Evolutionary conservation across 1,140 invertebrate genomes (phyloP), one percentile per base, ranked within the genome.

Genomic region (Heliconius hermathena): DNA sequence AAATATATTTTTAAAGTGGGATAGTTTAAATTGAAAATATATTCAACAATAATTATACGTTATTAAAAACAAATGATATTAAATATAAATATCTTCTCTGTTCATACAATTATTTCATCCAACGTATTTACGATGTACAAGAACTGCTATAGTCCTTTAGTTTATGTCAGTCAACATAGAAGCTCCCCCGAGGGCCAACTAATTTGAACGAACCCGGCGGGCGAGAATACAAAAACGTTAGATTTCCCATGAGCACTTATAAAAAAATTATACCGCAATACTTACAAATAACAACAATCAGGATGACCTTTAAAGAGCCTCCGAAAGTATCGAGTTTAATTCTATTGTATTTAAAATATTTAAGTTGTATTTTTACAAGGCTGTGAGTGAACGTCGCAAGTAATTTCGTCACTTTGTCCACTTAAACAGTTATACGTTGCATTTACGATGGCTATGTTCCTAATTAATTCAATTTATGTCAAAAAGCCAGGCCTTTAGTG

Each of bases 341-440:
- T 29, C 33, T 41, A 76, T 76, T 66, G 74, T 76, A 41, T 66
- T 46, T 6, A 71, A 75, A 75, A 76, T 22, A 76, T 70, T 38
- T 38, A 29, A n/a, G 54, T 9, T 9, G 1, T 57, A 57, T 22
- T 57, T 57, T n/a, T 57, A 22, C 74, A 76, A 76, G 74, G 74
- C 36, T 60, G 36, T 20, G 49, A 70, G 74, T 76, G 74, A 76
- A 76, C 38, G 60, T 76, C 29, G 26, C 33, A 66, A 76, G 33
- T 18, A 76, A 66, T 76, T 41, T 70, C 57, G 57, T 41, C 74
- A 76, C 38, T 71, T 49, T 46, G 26, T 29, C 60, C 9, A 66
- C 26, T 13, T 57, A 57, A 57, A 66, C 26, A 60, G 60, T 66
- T 29, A 66, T 29, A 26, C 26, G 60, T 11, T 9, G n/a, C 54